Evolutionary conservation across 2,113 vertebrate species (phyloP).

Genomic region (Thalassarche chlororhynchos): DNA sequence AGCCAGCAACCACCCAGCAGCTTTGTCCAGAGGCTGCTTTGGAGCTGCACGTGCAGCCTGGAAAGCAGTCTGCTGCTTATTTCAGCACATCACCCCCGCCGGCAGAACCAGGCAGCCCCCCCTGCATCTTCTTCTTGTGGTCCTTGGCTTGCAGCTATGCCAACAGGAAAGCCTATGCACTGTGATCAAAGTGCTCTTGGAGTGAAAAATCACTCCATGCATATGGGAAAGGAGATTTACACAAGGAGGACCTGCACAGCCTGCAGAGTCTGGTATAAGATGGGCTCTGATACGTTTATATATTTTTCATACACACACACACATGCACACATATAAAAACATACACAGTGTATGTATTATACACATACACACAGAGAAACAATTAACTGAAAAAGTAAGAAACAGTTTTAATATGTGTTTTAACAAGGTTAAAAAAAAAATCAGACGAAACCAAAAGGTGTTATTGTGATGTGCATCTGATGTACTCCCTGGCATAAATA

Average conservation of each 20-base stretch:
- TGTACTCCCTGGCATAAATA: neutral
- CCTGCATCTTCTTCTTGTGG: fast-evolving
- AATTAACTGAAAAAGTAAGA: neutral
- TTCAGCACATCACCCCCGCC: neutral
- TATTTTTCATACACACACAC: neutral
- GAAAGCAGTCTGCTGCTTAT: neutral
- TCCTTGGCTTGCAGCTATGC: neutral
- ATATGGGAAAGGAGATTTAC: neutral
- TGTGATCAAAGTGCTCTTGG: neutral
- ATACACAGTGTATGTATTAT: neutral
- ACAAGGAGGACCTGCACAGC: neutral
- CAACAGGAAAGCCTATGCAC: fast-evolving
- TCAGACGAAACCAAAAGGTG: neutral
- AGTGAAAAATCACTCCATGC: neutral
- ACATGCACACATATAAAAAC: neutral
- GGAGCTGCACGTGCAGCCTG: neutral
- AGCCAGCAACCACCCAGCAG: neutral
- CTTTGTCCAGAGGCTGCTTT: neutral
- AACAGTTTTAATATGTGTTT: neutral
- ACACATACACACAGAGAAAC: neutral
- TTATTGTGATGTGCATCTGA: neutral
- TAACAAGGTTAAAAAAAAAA: neutral
- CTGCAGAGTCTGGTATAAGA: neutral
- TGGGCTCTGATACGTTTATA: fast-evolving
- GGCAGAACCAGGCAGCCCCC: neutral